These are phyloP conservation scores for Hypercompe scribonia DNA, from an alignment of 2,888 invertebrate species.

Conservation along the genomic window DNA sequence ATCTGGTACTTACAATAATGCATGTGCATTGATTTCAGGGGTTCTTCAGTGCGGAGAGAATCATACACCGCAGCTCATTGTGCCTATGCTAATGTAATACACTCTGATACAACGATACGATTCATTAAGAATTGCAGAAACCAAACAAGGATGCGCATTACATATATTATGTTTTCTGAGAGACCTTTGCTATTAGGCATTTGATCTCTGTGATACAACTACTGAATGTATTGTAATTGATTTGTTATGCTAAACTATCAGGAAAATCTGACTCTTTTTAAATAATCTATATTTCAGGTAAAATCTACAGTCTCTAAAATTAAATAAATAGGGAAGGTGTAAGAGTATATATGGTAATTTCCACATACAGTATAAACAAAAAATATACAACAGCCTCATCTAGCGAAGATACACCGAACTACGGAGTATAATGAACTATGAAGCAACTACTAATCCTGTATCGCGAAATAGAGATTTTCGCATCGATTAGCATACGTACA, in stretches of 20 bases:
- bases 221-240: neutral
- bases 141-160: constrained; percentile 44
- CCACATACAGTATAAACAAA: too few species aligned
- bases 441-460: too few species aligned
- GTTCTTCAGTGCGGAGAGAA: constrained; percentile 58
- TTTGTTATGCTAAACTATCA: neutral
- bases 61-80: constrained; percentile 60
- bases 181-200: neutral
- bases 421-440: too few species aligned
- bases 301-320: too few species aligned
- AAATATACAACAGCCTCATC: too few species aligned
- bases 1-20: constrained; percentile 60
- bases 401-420: too few species aligned
- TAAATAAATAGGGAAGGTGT: too few species aligned
- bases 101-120: constrained; percentile 61
- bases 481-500: too few species aligned
- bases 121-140: constrained; percentile 59
- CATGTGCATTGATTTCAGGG: constrained; percentile 67
- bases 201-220: neutral
- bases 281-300: neutral
- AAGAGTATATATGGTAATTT: too few species aligned
- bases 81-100: constrained; percentile 68
- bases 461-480: too few species aligned
- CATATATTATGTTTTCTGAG: constrained; percentile 25
- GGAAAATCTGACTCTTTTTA: neutral